Percentiles rank a stretch among this genome's conserved stretches.
phyloP scores from a whole-genome alignment of 2,888 invertebrate species.

The Eristalis intricaria region DNA sequence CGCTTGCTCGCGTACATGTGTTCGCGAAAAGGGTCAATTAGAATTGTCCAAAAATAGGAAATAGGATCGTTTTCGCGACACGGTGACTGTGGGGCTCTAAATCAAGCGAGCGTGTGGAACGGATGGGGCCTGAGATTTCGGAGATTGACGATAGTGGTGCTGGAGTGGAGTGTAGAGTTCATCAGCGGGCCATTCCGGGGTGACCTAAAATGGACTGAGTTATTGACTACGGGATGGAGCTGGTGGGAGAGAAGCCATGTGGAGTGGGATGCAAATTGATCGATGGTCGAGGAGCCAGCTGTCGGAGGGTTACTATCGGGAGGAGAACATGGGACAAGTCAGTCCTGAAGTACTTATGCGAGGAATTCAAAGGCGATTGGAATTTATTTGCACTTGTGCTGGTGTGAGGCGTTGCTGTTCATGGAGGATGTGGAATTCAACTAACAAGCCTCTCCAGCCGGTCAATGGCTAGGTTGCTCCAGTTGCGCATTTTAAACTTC shows the following conservation, averaged over 20 bases:
- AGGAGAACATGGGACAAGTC: no score
- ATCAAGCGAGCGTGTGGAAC: conserved; percentile 25
- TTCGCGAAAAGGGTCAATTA: conserved; percentile 67
- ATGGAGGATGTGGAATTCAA: no score
- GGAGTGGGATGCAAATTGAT: background rate
- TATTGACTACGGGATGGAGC: background rate
- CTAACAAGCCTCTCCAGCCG: no score
- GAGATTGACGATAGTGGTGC: conserved; percentile 17
- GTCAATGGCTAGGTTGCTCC: no score
- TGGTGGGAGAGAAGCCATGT: background rate
- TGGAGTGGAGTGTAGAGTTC: conserved; percentile 23
- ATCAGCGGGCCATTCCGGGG: conserved; percentile 2
- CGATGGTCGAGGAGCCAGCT: background rate
- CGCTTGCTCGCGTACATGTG: conserved; percentile 1
- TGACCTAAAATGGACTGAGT: conserved; percentile 17
- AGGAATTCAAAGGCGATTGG: no score
- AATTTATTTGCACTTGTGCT: no score
- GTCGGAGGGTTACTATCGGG: no score
- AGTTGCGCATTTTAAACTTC: no score
- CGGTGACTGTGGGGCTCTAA: background rate
- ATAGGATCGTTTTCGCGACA: conserved; percentile 10
- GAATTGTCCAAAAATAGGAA: conserved; percentile 64
- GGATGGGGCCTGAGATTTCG: no score
- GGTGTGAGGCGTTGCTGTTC: no score
- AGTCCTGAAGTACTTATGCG: no score